Percentiles rank a stretch among this genome's conserved stretches.
Evolutionary conservation across 2,113 vertebrate genomes (phyloP).

Genomic region (Zapornia atra): DNA sequence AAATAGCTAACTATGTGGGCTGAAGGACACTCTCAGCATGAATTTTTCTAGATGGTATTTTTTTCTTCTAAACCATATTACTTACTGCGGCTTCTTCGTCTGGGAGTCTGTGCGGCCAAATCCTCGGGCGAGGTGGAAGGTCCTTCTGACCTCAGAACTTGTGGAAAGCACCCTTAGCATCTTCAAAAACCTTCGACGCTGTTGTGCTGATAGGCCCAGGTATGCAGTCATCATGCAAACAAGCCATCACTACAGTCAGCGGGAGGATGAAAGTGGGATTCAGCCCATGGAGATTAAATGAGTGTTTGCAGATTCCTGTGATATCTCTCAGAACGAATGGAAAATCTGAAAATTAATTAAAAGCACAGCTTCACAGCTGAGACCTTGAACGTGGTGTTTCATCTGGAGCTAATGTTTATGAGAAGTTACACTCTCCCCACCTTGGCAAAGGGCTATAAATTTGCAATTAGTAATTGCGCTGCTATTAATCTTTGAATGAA

Average conservation of each 20-base stretch:
- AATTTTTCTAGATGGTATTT: not conserved
- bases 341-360: conserved; percentile 58
- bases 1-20: not conserved
- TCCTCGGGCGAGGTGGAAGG: not conserved
- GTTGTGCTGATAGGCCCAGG: not conserved
- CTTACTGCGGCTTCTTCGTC: not conserved
- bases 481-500: conserved; percentile 41
- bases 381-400: conserved; percentile 2
- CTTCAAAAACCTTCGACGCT: not conserved
- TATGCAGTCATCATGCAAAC: not conserved
- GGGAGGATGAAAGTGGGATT: not conserved
- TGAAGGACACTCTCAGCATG: not conserved
- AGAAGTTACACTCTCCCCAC: not conserved
- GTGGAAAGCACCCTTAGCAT: not conserved
- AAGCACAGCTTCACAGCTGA: conserved; percentile 48
- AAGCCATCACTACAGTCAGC: not conserved
- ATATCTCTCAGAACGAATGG: not conserved
- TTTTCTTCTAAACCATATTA: not conserved
- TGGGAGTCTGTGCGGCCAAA: not conserved
- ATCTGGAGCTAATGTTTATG: conserved; percentile 24
- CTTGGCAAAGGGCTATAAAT: conserved; percentile 3
- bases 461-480: conserved; percentile 25
- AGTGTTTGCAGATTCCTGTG: conserved; percentile 9
- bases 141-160: not conserved
- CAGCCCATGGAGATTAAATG: not conserved